Evolutionary conservation across 2,113 vertebrate species (phyloP).

Genomic region (Rhodinocichla rosea): DNA sequence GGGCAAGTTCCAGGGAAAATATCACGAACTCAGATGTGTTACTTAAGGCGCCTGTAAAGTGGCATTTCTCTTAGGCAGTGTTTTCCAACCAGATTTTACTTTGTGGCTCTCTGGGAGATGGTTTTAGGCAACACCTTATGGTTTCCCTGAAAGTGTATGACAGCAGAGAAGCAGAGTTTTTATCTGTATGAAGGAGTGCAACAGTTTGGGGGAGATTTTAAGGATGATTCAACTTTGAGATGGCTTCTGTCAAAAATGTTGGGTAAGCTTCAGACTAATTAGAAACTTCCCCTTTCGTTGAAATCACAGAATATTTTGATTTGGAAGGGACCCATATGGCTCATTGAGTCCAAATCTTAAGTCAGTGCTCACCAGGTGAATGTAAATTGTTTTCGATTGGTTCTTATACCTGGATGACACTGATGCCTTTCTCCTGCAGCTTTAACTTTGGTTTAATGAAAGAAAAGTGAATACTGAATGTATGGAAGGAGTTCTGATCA

Average conservation of each 20-base stretch:
- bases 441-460: background rate
- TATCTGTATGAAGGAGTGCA: background rate
- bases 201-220: background rate
- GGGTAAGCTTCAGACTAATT: background rate
- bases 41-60: background rate
- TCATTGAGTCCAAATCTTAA: background rate
- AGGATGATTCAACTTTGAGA: background rate
- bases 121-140: slow-evolving; percentile 2
- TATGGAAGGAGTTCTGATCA: background rate
- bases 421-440: background rate
- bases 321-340: background rate
- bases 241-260: background rate
- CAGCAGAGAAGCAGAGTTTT: background rate
- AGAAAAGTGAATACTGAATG: background rate
- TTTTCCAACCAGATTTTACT: slow-evolving; percentile 10
- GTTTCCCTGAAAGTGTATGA: background rate
- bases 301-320: background rate
- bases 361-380: background rate
- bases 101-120: background rate
- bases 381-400: background rate
- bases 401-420: background rate
- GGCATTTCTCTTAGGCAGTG: background rate
- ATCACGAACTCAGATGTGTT: background rate
- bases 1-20: background rate
- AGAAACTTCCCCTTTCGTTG: background rate